Evolutionary conservation across 2,888 invertebrate species (phyloP), one percentile per base, ranked within the genome.

Genomic region (Tetragonisca angustula): DNA sequence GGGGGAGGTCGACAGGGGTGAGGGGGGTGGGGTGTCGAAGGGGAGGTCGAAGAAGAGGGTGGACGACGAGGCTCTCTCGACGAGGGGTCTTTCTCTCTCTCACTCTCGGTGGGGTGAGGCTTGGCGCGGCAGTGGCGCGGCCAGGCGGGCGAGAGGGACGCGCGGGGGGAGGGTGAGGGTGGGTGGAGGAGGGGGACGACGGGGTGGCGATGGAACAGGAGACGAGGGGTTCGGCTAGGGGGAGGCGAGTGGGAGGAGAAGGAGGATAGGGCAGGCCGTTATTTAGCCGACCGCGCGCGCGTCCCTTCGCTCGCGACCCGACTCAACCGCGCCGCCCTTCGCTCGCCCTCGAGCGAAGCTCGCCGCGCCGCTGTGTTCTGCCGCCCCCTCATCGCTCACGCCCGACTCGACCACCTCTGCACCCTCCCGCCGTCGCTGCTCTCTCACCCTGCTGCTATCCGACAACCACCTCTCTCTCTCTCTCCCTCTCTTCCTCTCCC

Each of bases 271-370:
- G 90, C 91, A 91, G 89, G 89, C 92, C 92, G 91, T 92, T 92
- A 92, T 92, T 92, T 92, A 92, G 92, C 92, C 87, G 91, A 90
- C 91, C 92, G 91, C 91, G 91, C 91, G 89, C 88, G 90, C 89
- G 83, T 86, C 80, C 93, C 93, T 93, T 92, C 92, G 92, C 93
- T 91, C 92, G 91, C 93, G 92, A 93, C 91, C 92, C 90, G 86
- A 91, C 92, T 90, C 91, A 49, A 74, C 89, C 90, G 87, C 90
- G 88, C 87, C 85, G 79, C 77, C 88, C 89, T 88, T 86, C 82
- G 81, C 86, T 86, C 82, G 83, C 87, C 81, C 79, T 86, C 86
- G 81, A 94, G 94, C 43, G 43, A 43, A 43, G 43, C 43, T 43
- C 43, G 9, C 43, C 43, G 43, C 91, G 91, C 84, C 86, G 86